phyloP scores from a whole-genome alignment of 2,888 invertebrate species.

The Saturnia pavonia region DNA sequence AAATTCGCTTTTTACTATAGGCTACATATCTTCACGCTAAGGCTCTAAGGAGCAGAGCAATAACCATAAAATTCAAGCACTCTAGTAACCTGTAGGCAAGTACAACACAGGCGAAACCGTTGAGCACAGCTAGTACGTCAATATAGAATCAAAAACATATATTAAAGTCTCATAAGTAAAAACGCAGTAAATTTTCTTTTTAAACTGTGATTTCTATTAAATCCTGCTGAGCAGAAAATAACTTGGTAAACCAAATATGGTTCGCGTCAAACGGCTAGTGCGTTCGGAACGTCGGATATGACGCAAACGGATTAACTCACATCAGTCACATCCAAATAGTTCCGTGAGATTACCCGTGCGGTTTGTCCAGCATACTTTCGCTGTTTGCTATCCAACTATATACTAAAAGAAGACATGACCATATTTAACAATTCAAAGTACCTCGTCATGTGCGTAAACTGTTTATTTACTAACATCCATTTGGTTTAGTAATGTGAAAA shows the following conservation, averaged over 20 bases:
- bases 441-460: constrained; percentile 25
- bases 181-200: background rate
- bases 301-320: constrained; percentile 44
- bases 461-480: constrained; percentile 28
- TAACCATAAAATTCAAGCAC: too few species aligned
- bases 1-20: too few species aligned
- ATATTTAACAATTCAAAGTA: constrained; percentile 40
- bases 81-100: too few species aligned
- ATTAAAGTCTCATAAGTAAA: constrained; percentile 2
- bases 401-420: constrained; percentile 28
- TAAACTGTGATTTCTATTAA: constrained; percentile 10
- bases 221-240: constrained; percentile 6
- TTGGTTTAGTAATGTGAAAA: constrained; percentile 31
- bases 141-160: too few species aligned
- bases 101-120: too few species aligned
- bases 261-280: constrained; percentile 8
- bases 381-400: constrained; percentile 42
- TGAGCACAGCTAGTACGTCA: too few species aligned
- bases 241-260: background rate
- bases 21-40: too few species aligned
- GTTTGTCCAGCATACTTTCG: constrained; percentile 47
- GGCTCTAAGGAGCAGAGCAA: too few species aligned
- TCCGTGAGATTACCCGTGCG: constrained; percentile 49
- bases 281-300: constrained; percentile 46
- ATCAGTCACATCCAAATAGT: constrained; percentile 39